Base-by-base conservation (phyloP, 2,113 vertebrate genomes). In the Nerophis ophidion region DNA sequence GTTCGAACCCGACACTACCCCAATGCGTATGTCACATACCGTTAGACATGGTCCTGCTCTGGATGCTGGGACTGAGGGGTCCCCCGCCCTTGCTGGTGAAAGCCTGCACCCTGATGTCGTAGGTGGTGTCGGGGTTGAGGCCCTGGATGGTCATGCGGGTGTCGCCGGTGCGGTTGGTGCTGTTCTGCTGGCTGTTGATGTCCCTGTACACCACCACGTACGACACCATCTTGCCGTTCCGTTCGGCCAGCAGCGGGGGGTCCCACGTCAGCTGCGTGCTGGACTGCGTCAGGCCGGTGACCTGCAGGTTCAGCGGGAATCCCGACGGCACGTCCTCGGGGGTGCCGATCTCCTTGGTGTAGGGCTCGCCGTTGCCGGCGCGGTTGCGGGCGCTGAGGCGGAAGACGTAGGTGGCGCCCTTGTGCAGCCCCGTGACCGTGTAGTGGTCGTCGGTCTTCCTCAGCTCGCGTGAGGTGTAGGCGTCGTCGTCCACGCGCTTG, bases 51-150 rank as follows among this genome's bases (percentile, higher is more conserved):
- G 97, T 99, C 87, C 96, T 91, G 77, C 95, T 98, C 88, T 98
- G 96, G 80, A 98, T 99, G 89, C 96, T 99, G 83, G 96, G 96
- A 83, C 97, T 98, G 65, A 98, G 91, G 0, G 97, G 97, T 46
- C 97, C 96, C 0, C 75, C 84, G 10, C 97, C 97, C 77, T 94
- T 97, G 84, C 64, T 92, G 87, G 92, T 98, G 62, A 85, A 91
- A 0, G 95, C 95, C 61, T 93, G 92, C 67, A 99, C 93, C 66
- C 93, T 92, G 86, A 98, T 92, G 76, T 98, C 95, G 0, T 99
- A 99, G 48, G 95, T 98, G 61, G 97, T 99, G 82, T 98, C 97
- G 0, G 96, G 93, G 76, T 91, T 94, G 61, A 99, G 91, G 66
- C 93, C 91, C 1, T 74, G 84, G 58, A 99, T 88, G 9, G 84